Evolutionary conservation across 2,888 invertebrate genomes (phyloP).

Genomic region (Brachycybe producta): DNA sequence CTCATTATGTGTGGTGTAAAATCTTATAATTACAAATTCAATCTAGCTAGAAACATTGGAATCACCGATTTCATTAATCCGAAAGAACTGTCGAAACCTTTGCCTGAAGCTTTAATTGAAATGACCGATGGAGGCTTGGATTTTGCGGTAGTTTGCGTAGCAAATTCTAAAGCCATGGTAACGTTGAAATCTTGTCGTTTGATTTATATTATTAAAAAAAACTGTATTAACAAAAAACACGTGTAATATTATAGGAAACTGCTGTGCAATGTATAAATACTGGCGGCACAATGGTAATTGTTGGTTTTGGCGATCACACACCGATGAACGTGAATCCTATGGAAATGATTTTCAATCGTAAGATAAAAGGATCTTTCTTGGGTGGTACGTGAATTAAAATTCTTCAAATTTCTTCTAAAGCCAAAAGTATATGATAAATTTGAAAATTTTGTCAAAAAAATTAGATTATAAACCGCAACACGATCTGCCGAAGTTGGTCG

Average conservation of each 20-base stretch:
- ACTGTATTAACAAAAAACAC: no score
- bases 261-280: conserved; percentile 1
- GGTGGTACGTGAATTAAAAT: conserved; percentile 16
- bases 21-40: no score
- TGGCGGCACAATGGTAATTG: conserved; percentile 16
- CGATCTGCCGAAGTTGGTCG: conserved; percentile 11
- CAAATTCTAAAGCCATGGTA: conserved; percentile 3
- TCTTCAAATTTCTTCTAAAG: no score
- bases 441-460: no score
- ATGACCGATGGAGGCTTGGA: conserved; percentile 5
- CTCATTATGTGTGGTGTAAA: no score
- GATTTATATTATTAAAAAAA: neutral
- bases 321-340: conserved; percentile 10
- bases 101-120: neutral
- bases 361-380: conserved; percentile 7
- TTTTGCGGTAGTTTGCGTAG: conserved; percentile 13
- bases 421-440: no score
- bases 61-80: conserved; percentile 7
- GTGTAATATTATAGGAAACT: conserved; percentile 8
- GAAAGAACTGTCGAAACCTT: neutral
- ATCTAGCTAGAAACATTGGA: conserved; percentile 4
- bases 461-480: conserved; percentile 13
- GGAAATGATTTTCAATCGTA: conserved; percentile 5
- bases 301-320: conserved; percentile 8
- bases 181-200: neutral